Evolutionary conservation across 2,113 vertebrate genomes (phyloP).

Genomic region (Athene noctua): DNA sequence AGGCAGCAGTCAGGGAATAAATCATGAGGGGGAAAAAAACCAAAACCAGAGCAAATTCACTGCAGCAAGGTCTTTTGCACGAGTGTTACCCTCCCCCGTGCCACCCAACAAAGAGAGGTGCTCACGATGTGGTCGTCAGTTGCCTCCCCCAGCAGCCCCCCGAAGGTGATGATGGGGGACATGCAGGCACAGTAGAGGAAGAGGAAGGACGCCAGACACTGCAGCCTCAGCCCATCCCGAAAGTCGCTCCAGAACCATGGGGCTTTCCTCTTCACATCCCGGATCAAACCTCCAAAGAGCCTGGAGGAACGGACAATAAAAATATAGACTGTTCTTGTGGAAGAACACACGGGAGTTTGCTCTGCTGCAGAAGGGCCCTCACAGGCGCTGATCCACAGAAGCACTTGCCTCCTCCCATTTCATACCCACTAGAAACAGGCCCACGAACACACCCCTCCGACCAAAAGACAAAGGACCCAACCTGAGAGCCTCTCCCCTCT

Average conservation of each 20-base stretch:
- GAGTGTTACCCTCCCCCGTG: accelerated
- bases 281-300: slow-evolving; percentile 89
- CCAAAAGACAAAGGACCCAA: too few species aligned
- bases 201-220: slow-evolving; percentile 95
- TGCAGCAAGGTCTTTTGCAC: not conserved
- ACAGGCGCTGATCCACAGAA: not conserved
- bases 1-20: not conserved
- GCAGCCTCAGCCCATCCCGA: slow-evolving; percentile 85
- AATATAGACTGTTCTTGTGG: accelerated
- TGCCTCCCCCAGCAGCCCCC: slow-evolving; percentile 92
- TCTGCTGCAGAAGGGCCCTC: too few species aligned
- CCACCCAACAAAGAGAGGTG: not conserved
- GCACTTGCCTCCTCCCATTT: too few species aligned
- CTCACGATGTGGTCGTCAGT: slow-evolving; percentile 93
- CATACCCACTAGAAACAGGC: not conserved
- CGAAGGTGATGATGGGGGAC: slow-evolving; percentile 97
- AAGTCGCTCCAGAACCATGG: slow-evolving; percentile 93
- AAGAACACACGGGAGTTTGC: accelerated
- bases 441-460: too few species aligned
- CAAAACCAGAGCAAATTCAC: not conserved
- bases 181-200: slow-evolving; percentile 99
- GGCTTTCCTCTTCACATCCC: slow-evolving; percentile 90
- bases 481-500: not conserved
- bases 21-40: accelerated
- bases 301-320: slow-evolving; percentile 61